Base-by-base conservation (phyloP, 2,888 invertebrate species). In the Lithophane socia region DNA sequence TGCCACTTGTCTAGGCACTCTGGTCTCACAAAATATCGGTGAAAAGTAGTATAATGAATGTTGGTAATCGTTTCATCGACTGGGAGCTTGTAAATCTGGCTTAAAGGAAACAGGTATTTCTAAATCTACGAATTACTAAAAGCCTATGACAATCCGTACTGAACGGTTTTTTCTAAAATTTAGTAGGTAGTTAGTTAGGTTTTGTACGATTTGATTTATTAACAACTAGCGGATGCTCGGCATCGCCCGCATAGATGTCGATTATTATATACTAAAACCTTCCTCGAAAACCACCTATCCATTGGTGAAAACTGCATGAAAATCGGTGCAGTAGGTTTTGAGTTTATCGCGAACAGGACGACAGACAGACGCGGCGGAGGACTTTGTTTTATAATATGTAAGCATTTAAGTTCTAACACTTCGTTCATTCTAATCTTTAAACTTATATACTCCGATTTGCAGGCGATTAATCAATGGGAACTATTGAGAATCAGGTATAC, bases 401-500 rank as follows among this genome's bases (percentile, higher is more conserved):
- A 29, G 29, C 29, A 29, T 21, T 16, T 16, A 13, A 29, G 21
- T 49, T 18, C 13, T 0, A 52, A 52, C 16, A 52, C 9, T 37
- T 3, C 1, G 5, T 21, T 37, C 9, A 52, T 29, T 29, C 13
- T 52, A 8, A 21, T 37, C 9, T 13, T 29, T 9, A 16, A 67
- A 52, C 21, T 49, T 49, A 52, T 49, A 13, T 68, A 54, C 10
- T 52, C n/a, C 37, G 37, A 37, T 54, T 37, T 37, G 2, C 7
- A 54, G n/a, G 37, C 3, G n/a, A 68, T 54, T 37, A 56, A 54
- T 80, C 4, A 58, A 13, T 54, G 47, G 12, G 52, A 24, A 77
- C 52, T 13, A n/a, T 79, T 54, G 12, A 29, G 29, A 42, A 63
- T 63, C 63, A 44, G 13, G 79, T n/a, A 4, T 37, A n/a, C n/a